A percentile compares a stretch with the other conserved stretches of the same genome.
Conservation (phyloP, 2,113 vertebrate genomes). For the Fregetta grallaria region DNA sequence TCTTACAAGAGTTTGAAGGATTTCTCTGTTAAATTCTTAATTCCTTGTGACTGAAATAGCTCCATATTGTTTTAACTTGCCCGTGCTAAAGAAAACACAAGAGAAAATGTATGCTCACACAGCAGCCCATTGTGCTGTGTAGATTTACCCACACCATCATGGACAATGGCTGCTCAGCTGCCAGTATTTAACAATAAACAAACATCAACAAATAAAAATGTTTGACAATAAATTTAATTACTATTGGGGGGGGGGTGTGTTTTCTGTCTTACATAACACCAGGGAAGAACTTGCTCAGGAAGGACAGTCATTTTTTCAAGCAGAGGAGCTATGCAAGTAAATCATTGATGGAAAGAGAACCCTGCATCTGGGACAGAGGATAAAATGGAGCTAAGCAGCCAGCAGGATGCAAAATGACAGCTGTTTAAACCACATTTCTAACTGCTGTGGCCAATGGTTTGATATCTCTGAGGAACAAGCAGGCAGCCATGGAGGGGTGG, state of each 20-base stretch:
- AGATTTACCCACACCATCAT: not conserved
- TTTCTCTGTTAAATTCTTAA: not conserved
- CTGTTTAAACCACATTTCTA: constrained; percentile 26
- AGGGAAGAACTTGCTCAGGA: not conserved
- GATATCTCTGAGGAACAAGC: constrained; percentile 18
- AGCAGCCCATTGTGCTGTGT: not conserved
- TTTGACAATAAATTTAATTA: not conserved
- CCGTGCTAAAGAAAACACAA: not conserved
- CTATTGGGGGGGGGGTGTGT: not conserved
- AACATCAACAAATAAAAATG: not conserved
- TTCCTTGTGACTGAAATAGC: not conserved
- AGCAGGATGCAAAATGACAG: constrained; percentile 39
- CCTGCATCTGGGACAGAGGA: not conserved
- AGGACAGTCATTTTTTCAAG: not conserved
- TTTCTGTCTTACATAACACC: not conserved
- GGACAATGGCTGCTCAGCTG: constrained; percentile 33
- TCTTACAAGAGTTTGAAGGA: not conserved
- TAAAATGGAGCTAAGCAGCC: not conserved
- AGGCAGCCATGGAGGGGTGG: not conserved
- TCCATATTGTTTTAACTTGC: not conserved
- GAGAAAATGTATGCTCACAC: not conserved
- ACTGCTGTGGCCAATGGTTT: not conserved
- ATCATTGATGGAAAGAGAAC: not conserved
- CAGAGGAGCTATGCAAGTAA: not conserved
- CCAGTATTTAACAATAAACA: constrained; percentile 13